These are phyloP conservation scores for Ophion ellenae DNA, from an alignment of 2,888 invertebrate species.

Conservation along the genomic window DNA sequence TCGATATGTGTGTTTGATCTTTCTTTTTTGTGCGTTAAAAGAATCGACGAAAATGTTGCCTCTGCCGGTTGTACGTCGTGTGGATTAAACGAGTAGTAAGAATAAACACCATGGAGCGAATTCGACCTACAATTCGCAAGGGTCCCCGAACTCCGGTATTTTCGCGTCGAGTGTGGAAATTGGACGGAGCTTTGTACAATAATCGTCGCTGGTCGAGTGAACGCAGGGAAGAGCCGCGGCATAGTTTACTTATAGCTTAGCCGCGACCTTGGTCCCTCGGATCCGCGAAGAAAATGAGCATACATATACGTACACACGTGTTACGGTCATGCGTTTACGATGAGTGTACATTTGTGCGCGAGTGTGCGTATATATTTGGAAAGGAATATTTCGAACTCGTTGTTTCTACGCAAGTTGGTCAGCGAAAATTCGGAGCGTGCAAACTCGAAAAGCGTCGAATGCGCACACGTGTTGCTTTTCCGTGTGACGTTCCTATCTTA, in stretches of 20 bases:
- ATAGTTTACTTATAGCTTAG: conserved; percentile 46
- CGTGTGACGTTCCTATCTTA: neutral
- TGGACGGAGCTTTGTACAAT: conserved; percentile 24
- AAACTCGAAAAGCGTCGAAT: conserved; percentile 39
- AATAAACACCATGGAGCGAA: neutral
- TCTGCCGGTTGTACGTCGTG: too few relatives aligned
- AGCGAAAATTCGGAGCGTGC: neutral
- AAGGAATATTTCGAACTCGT: conserved; percentile 10
- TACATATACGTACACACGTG: neutral
- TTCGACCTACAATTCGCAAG: conserved; percentile 5
- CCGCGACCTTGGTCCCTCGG: conserved; percentile 46
- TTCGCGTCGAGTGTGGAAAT: neutral
- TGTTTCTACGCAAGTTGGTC: conserved; percentile 43
- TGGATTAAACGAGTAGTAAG: too few relatives aligned
- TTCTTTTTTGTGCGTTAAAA: neutral
- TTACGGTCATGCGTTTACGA: neutral
- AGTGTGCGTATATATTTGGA: neutral
- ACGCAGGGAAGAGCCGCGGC: conserved; percentile 20
- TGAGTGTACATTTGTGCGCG: neutral
- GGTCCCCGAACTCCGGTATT: conserved; percentile 24
- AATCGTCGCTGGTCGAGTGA: conserved; percentile 6
- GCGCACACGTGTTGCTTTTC: conserved; percentile 38
- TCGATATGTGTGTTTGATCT: neutral
- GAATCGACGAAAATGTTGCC: too few relatives aligned
- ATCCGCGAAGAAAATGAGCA: conserved; percentile 23